A percentile compares a stretch with the other conserved stretches of the same genome.
phyloP scores from a whole-genome alignment of 2,113 vertebrate species.

The Nannobrachium achirus region DNA sequence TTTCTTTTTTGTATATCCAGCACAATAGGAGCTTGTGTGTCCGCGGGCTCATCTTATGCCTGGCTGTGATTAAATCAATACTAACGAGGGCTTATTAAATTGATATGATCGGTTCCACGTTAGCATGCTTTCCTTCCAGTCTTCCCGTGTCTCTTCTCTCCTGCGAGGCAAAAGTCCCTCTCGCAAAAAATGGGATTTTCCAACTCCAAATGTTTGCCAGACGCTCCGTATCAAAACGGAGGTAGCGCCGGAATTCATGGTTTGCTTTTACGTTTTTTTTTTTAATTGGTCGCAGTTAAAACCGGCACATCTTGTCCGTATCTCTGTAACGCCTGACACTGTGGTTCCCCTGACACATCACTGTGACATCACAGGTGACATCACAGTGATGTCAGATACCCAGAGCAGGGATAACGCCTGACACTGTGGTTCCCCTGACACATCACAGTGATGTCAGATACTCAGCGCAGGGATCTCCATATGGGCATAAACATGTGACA shows the following conservation, averaged over 20 bases:
- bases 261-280: not conserved
- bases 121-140: conserved; percentile 14
- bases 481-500: too few species aligned
- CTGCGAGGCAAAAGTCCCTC: conserved; percentile 1
- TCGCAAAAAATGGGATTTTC: conserved; percentile 16
- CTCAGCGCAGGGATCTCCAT: too few species aligned
- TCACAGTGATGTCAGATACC: too few species aligned
- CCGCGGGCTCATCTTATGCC: conserved; percentile 31
- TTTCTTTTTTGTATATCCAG: conserved; percentile 14
- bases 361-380: too few species aligned
- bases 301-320: too few species aligned
- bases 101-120: conserved; percentile 47
- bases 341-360: too few species aligned
- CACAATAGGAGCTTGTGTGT: conserved; percentile 39
- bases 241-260: not conserved
- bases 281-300: too few species aligned
- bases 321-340: too few species aligned
- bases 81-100: conserved; percentile 49
- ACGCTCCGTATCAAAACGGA: not conserved
- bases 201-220: not conserved
- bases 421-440: too few species aligned
- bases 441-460: too few species aligned
- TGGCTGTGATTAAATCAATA: conserved; percentile 57
- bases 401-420: too few species aligned
- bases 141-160: not conserved